These are phyloP conservation scores for Leucophenga maculata DNA, from an alignment of 2,888 invertebrate genomes.

Conservation along the genomic window DNA sequence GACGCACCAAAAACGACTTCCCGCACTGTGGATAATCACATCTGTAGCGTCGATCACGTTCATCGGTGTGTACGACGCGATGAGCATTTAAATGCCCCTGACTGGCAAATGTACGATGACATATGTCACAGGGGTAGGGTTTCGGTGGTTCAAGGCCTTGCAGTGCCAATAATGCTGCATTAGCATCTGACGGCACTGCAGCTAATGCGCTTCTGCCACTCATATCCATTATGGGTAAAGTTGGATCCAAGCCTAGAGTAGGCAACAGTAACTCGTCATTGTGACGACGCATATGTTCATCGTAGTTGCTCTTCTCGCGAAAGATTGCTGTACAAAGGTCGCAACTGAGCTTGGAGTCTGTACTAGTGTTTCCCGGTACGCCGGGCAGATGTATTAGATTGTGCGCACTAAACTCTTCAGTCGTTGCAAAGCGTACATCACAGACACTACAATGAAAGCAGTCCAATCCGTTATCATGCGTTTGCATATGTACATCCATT, in stretches of 20 bases:
- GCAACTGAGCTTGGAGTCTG: conserved; percentile 62
- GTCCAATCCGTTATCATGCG: conserved; percentile 53
- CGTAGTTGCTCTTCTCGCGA: conserved; percentile 65
- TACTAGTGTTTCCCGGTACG: conserved; percentile 42
- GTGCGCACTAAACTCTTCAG: conserved; percentile 60
- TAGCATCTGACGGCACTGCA: neutral
- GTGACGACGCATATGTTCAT: conserved; percentile 65
- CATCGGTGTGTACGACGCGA: conserved; percentile 56
- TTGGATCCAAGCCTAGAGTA: conserved; percentile 53
- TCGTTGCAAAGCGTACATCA: conserved; percentile 55
- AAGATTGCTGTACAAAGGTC: conserved; percentile 67
- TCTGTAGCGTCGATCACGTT: conserved; percentile 59
- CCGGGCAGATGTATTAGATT: conserved; percentile 53
- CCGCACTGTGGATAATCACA: conserved; percentile 65
- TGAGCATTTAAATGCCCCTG: conserved; percentile 57
- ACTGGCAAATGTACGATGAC: conserved; percentile 57
- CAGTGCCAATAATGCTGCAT: conserved; percentile 32
- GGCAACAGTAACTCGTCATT: conserved; percentile 66
- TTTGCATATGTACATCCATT: conserved; percentile 59
- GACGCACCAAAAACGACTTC: conserved; percentile 57
- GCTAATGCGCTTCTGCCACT: conserved; percentile 24
- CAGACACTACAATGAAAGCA: conserved; percentile 60
- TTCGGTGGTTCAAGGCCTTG: conserved; percentile 38
- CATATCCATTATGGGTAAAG: conserved; percentile 38
- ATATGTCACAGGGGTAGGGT: conserved; percentile 56